Percentiles rank a stretch among this genome's conserved stretches.
These are phyloP conservation scores for Gobio occitaniae DNA, from an alignment of 2,797 vertebrate genomes.

Conservation along the genomic window DNA sequence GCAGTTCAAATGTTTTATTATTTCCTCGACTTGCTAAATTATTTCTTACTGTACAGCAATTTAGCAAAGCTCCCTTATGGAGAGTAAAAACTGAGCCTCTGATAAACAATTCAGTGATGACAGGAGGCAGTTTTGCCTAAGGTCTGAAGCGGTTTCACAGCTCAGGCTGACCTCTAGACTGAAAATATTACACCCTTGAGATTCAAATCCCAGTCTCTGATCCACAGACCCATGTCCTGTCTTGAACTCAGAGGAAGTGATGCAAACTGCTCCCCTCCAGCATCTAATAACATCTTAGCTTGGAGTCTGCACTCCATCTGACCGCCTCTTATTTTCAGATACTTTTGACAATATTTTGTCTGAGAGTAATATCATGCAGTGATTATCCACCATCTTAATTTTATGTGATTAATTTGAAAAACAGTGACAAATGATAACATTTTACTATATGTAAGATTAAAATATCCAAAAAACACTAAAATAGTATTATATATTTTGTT, in stretches of 20 bases:
- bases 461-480: no score
- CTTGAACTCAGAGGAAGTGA: conserved; percentile 10
- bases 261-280: conserved; percentile 4
- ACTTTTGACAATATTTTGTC: background rate
- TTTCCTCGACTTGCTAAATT: conserved; percentile 4
- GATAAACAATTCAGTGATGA: conserved; percentile 12
- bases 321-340: background rate
- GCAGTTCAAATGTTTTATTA: conserved; percentile 4
- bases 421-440: background rate
- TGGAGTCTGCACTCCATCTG: background rate
- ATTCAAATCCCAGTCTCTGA: conserved; percentile 44
- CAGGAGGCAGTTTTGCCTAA: conserved; percentile 26
- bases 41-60: conserved; percentile 10
- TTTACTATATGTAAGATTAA: background rate
- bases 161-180: conserved; percentile 32
- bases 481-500: no score
- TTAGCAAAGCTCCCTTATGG: conserved; percentile 11
- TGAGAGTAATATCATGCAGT: background rate
- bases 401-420: background rate
- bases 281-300: conserved; percentile 28
- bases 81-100: background rate
- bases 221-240: conserved; percentile 27
- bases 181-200: conserved; percentile 47
- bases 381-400: background rate
- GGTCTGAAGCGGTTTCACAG: conserved; percentile 8